Conservation (phyloP, 2,797 vertebrate species). For the Danionella dracula region DNA sequence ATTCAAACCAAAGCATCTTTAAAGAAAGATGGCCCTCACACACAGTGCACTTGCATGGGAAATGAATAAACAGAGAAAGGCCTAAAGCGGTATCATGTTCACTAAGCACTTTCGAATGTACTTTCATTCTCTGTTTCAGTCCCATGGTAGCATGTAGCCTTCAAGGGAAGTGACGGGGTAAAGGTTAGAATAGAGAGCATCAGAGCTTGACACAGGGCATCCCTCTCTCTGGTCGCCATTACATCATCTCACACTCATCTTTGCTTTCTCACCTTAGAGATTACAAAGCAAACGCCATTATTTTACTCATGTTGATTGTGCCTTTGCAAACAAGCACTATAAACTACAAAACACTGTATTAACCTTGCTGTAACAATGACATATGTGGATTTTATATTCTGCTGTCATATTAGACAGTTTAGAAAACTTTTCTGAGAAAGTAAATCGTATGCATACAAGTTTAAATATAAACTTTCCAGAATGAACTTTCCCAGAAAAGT, state of each 20-base stretch:
- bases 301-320: not conserved
- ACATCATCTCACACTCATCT: slow-evolving; percentile 23
- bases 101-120: slow-evolving; percentile 66
- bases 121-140: slow-evolving; percentile 66
- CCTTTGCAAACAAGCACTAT: no score
- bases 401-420: no score
- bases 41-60: slow-evolving; percentile 51
- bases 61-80: slow-evolving; percentile 56
- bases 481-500: no score
- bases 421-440: no score
- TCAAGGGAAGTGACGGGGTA: slow-evolving; percentile 69
- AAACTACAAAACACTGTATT: no score
- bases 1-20: slow-evolving; percentile 48
- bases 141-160: slow-evolving; percentile 67
- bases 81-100: slow-evolving; percentile 61
- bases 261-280: not conserved
- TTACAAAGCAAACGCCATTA: not conserved
- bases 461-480: no score
- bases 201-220: slow-evolving; percentile 68
- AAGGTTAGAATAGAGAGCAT: slow-evolving; percentile 73
- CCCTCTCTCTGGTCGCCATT: slow-evolving; percentile 29
- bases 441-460: no score
- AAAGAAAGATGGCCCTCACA: slow-evolving; percentile 50
- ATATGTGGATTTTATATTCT: no score
- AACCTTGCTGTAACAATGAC: no score